Percentiles rank a stretch among this genome's conserved stretches.
Conservation (phyloP, 1,140 invertebrate genomes). For the Hycleus cichorii region DNA sequence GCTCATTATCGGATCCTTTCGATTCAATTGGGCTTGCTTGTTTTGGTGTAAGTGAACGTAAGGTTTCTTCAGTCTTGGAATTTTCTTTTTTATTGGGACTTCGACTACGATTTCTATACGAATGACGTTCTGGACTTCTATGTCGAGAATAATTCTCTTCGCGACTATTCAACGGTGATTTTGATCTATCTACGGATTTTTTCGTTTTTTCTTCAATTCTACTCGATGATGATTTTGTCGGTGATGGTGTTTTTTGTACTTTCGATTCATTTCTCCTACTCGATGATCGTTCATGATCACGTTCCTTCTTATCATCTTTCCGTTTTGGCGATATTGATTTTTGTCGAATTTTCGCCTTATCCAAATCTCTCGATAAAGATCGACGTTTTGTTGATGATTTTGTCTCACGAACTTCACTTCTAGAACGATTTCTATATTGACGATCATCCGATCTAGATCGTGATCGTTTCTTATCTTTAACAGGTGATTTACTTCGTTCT, state of each 20-base stretch:
- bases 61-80: background rate
- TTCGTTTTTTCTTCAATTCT: slow-evolving; percentile 5
- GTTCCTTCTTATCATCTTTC: background rate
- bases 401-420: background rate
- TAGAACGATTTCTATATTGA: slow-evolving; percentile 1
- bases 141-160: background rate
- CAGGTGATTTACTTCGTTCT: slow-evolving; percentile 7
- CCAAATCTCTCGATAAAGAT: background rate
- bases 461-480: background rate
- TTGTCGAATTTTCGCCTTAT: background rate
- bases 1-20: background rate
- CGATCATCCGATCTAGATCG: slow-evolving; percentile 1
- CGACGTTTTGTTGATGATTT: slow-evolving; percentile 7
- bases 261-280: slow-evolving; percentile 1
- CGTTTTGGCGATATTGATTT: slow-evolving; percentile 7
- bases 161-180: background rate
- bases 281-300: background rate
- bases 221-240: slow-evolving; percentile 1
- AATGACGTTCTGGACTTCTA: background rate
- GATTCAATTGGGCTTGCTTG: background rate
- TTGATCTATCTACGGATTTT: background rate
- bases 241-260: slow-evolving; percentile 8
- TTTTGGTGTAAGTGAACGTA: slow-evolving; percentile 1
- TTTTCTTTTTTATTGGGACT: background rate
- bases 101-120: background rate